Percentiles rank a stretch among this genome's conserved stretches.
phyloP scores from a whole-genome alignment of 1,140 invertebrate species.

The Brachionus sp. region DNA sequence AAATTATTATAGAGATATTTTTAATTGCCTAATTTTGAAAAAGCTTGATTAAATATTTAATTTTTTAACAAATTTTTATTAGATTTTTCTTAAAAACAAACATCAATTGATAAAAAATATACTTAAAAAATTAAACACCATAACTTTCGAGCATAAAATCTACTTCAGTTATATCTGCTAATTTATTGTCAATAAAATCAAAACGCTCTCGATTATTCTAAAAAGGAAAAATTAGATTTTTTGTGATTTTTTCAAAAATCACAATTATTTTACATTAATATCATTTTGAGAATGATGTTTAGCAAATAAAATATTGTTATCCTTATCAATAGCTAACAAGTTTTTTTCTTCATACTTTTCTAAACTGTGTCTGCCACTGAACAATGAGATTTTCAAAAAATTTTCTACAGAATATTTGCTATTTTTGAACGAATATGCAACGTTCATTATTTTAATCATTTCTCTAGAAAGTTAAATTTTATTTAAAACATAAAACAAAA shows the following conservation, averaged over 20 bases:
- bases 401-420: conserved; percentile 12
- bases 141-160: conserved; percentile 31
- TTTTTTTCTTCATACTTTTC: conserved; percentile 23
- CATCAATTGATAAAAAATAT: neutral
- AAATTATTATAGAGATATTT: too few species aligned
- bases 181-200: conserved; percentile 23
- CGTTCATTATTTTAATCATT: conserved; percentile 13
- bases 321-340: neutral
- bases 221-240: neutral
- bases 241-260: neutral
- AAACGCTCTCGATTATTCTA: neutral
- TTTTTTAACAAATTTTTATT: too few species aligned
- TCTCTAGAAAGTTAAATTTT: neutral
- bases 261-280: neutral
- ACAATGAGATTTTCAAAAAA: neutral
- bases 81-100: neutral
- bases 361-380: conserved; percentile 14
- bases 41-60: too few species aligned
- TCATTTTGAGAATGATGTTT: neutral
- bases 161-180: neutral
- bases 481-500: neutral
- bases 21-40: too few species aligned
- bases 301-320: conserved; percentile 18
- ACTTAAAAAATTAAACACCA: neutral
- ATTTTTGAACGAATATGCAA: conserved; percentile 17